Conservation (phyloP, 1,140 invertebrate species). For the Parapsyche elsis region DNA sequence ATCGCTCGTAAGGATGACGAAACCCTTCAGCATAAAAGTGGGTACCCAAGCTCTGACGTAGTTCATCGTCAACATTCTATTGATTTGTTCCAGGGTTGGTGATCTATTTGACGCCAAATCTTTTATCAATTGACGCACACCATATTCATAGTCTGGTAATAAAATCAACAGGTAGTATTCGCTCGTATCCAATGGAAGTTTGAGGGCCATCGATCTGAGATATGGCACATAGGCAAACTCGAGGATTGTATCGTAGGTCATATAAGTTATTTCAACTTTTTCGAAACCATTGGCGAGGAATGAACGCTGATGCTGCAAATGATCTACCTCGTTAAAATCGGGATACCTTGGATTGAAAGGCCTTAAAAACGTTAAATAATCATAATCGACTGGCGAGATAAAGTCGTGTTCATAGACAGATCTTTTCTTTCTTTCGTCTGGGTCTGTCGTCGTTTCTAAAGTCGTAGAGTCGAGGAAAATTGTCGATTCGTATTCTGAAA, state of each 20-base stretch:
- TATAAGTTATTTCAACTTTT: conserved; percentile 68
- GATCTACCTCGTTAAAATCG: conserved; percentile 30
- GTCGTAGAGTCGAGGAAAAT: not conserved
- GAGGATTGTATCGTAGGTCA: conserved; percentile 78
- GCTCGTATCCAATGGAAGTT: conserved; percentile 78
- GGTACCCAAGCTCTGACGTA: conserved; percentile 80
- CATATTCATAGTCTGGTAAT: conserved; percentile 67
- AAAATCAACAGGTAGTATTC: conserved; percentile 74
- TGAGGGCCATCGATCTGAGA: conserved; percentile 75
- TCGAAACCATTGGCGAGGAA: conserved; percentile 64
- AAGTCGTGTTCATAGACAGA: conserved; percentile 63
- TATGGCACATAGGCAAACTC: conserved; percentile 80
- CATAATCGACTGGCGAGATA: conserved; percentile 59
- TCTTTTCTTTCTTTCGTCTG: conserved; percentile 58
- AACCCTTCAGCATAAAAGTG: conserved; percentile 80
- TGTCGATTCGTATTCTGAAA: not conserved
- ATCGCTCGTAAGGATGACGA: conserved; percentile 79
- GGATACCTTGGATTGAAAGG: conserved; percentile 59
- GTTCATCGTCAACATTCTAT: conserved; percentile 73
- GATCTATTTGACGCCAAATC: conserved; percentile 64
- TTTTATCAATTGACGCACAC: conserved; percentile 60
- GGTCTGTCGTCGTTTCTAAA: conserved; percentile 19
- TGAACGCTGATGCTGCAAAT: conserved; percentile 57
- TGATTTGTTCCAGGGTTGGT: conserved; percentile 72
- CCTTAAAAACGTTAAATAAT: conserved; percentile 61